These are phyloP conservation scores for Poecilus cupreus DNA, from an alignment of 2,888 invertebrate genomes.

Conservation along the genomic window DNA sequence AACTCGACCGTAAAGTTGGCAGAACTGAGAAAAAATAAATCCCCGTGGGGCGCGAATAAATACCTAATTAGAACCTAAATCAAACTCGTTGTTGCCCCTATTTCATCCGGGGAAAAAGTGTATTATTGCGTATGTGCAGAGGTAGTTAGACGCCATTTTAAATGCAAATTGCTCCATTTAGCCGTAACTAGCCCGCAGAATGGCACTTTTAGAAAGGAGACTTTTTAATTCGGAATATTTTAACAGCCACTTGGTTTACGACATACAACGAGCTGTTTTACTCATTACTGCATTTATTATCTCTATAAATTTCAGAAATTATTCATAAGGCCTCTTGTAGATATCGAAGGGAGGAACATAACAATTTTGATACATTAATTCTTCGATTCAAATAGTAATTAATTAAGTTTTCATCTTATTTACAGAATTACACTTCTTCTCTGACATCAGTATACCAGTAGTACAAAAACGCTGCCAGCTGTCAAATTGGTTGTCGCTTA, in stretches of 20 bases:
- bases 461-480: no score
- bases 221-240: constrained; percentile 27
- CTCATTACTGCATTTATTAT: constrained; percentile 12
- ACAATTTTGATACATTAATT: no score
- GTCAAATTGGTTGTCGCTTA: no score
- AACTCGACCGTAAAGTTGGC: constrained; percentile 1
- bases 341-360: no score
- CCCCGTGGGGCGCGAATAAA: constrained; percentile 29
- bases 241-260: constrained; percentile 34
- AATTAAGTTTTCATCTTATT: no score
- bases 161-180: constrained; percentile 46
- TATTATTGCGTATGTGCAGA: constrained; percentile 28
- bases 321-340: neutral
- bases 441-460: no score
- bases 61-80: constrained; percentile 41
- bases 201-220: constrained; percentile 39
- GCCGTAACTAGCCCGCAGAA: constrained; percentile 25
- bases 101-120: neutral
- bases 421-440: no score
- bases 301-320: neutral
- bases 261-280: constrained; percentile 13
- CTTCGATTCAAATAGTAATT: no score
- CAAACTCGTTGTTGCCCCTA: constrained; percentile 4
- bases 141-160: constrained; percentile 42
- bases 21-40: neutral